Evolutionary conservation across 2,888 invertebrate genomes (phyloP).

Genomic region (Agriopis marginaria): DNA sequence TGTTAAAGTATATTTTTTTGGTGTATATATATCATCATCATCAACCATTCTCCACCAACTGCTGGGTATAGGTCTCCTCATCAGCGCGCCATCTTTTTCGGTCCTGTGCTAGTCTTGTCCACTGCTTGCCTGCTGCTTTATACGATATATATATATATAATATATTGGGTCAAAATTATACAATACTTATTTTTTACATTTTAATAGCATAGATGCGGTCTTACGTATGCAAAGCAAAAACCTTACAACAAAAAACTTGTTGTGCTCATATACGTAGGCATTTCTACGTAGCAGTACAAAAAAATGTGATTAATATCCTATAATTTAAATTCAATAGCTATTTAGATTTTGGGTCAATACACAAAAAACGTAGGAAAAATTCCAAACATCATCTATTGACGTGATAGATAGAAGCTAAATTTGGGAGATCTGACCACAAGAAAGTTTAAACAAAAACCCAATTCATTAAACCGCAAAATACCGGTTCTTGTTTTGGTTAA

Average conservation of each 20-base stretch:
- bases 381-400: neutral
- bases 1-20: too few species aligned
- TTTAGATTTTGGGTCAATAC: neutral
- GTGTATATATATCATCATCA: too few species aligned
- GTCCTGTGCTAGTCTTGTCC: too few species aligned
- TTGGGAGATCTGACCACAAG: slow-evolving; percentile 5
- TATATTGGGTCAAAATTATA: too few species aligned
- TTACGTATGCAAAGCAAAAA: neutral
- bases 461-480: slow-evolving; percentile 16
- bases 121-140: too few species aligned
- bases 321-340: neutral
- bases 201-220: neutral
- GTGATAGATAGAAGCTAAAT: slow-evolving; percentile 11
- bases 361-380: slow-evolving; percentile 14
- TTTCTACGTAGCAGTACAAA: neutral
- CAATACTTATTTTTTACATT: too few species aligned
- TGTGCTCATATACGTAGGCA: neutral
- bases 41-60: too few species aligned
- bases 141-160: too few species aligned
- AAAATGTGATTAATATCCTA: neutral
- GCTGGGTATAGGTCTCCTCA: too few species aligned
- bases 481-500: slow-evolving; percentile 13
- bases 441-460: slow-evolving; percentile 4
- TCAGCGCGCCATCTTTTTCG: too few species aligned
- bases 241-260: neutral